Evolutionary conservation across 2,797 vertebrate genomes (phyloP), one percentile per base, ranked within the genome.

Genomic region (Myripristis jacobus): DNA sequence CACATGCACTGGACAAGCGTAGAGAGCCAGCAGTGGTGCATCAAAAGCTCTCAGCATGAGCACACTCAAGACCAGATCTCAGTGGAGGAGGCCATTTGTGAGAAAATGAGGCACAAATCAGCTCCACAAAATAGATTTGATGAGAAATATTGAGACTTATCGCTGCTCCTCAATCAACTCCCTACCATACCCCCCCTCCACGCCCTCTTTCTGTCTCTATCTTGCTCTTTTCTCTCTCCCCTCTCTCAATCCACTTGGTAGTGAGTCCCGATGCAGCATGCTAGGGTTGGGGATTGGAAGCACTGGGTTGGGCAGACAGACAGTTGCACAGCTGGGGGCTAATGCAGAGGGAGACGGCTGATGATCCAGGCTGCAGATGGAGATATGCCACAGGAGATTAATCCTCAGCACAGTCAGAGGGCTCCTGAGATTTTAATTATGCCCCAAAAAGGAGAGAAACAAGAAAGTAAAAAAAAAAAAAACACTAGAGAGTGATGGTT

Each of bases 311-410:
- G 82, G 73, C 74, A 78, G 82, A 46, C 69, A 77, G 70, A 85
- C 88, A 83, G 62, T 77, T 47, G 76, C 91, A 79, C 91, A 88
- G 91, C 90, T 89, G 86, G 91, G 75, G 86, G 88, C 84, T 89
- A 87, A 90, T 87, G 85, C 85, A 77, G 81, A 80, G 70, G 73
- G 57, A 74, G 85, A 75, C 78, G 85, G 82, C 79, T 88, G 88
- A 83, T 78, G 86, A 88, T 80, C 72, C 72, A 60, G 76, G 74
- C 87, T 92, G 77, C 90, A 92, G 87, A 94, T 93, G 87, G 89
- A 88, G 90, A 94, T 87, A 92, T 94, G 94, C 89, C 90, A 91
- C 77, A 81, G 87, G 86, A 94, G 91, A 95, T 94, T 94, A 92
- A 95, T 95, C 82, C 86, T 78, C 91, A 89, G 92, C 89, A 83